Evolutionary conservation across 2,888 invertebrate species (phyloP).

Genomic region (Zele albiditarsus): DNA sequence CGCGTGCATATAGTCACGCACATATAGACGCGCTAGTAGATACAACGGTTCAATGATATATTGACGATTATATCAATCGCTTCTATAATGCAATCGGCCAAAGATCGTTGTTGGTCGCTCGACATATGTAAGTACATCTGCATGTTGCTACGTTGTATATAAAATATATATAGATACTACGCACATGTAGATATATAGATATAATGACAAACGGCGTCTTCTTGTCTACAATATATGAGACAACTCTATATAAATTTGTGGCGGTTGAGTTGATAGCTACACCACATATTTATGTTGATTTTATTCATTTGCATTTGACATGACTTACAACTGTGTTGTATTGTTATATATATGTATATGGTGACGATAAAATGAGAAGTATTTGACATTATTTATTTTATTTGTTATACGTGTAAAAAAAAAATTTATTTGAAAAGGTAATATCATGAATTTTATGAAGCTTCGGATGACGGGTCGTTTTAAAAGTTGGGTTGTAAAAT

Average conservation of each 20-base stretch:
- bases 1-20: constrained; percentile 36
- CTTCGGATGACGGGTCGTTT: constrained; percentile 29
- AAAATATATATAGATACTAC: background rate
- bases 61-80: background rate
- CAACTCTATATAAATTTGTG: background rate
- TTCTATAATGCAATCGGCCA: constrained; percentile 15
- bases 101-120: background rate
- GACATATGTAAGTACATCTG: constrained; percentile 4
- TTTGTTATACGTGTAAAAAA: background rate
- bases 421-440: constrained; percentile 18
- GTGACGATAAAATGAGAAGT: background rate
- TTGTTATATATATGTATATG: background rate
- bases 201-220: background rate
- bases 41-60: constrained; percentile 21
- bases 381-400: background rate
- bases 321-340: constrained; percentile 9
- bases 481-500: constrained; percentile 45
- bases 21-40: background rate
- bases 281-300: background rate
- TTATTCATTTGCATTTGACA: constrained; percentile 15
- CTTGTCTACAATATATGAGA: background rate
- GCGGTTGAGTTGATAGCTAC: background rate
- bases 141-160: background rate
- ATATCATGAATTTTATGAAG: constrained; percentile 29
- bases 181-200: background rate